phyloP scores from a whole-genome alignment of 2,797 vertebrate genomes.

The Arnoldichthys spilopterus region DNA sequence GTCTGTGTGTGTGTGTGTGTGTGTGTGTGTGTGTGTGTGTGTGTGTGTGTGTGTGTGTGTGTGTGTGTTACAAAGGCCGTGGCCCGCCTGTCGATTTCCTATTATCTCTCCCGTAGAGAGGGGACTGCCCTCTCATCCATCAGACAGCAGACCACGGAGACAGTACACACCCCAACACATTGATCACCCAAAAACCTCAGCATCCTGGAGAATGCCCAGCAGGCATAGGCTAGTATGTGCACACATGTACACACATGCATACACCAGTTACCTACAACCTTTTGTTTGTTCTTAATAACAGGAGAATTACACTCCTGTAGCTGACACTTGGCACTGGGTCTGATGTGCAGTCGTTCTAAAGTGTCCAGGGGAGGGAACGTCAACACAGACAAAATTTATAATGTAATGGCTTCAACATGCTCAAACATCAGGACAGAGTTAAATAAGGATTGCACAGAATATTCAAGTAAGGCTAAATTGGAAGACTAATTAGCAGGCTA shows the following conservation, averaged over 20 bases:
- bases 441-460: no score
- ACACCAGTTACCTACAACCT: neutral
- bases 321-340: no score
- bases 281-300: no score
- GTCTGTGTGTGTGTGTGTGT: neutral
- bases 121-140: slow-evolving; percentile 80
- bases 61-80: slow-evolving; percentile 67
- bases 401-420: no score
- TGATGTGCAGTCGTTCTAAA: no score
- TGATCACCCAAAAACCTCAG: slow-evolving; percentile 70
- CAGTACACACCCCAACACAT: slow-evolving; percentile 68
- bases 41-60: slow-evolving; percentile 17
- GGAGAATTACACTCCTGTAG: no score
- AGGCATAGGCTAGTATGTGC: no score
- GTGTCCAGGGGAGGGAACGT: no score
- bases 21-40: slow-evolving; percentile 6
- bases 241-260: slow-evolving; percentile 22
- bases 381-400: no score
- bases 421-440: no score
- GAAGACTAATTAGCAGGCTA: no score
- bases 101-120: slow-evolving; percentile 82
- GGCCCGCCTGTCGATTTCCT: slow-evolving; percentile 84
- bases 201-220: neutral
- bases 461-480: no score
- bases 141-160: slow-evolving; percentile 72